Base-by-base conservation (phyloP, 2,888 invertebrate genomes). In the Lasioglossum lativentre region DNA sequence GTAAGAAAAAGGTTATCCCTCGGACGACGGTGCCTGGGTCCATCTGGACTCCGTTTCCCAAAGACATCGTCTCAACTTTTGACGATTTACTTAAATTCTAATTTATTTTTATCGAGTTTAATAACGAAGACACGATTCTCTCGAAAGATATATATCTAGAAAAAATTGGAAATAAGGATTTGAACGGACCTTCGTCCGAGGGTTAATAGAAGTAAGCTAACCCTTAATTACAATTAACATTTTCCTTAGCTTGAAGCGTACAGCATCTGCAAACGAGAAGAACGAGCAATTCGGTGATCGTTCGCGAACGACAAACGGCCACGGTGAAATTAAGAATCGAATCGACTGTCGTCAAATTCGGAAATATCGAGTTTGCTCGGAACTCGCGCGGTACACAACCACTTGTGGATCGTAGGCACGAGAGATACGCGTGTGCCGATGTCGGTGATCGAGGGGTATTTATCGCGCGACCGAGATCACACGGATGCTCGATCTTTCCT, bases 381-480 rank as follows among this genome's bases (percentile, higher is more conserved):
- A 52, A 78, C 80, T 76, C 78, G 75, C 86, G 83, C 66, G 38
- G 68, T 83, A 79, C 72, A 90, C 92, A 93, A 94, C 94, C 94
- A 94, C 94, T 94, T 94, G 94, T 94, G 93, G 94, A 93, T 93
- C 88, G 78, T 47, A 73, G 76, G 75, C 83, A 82, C 78, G 80
- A 74, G 78, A 73, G 75, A 78, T 30, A 45, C 78, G 78, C 79
- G 78, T 71, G 38, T 74, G 23, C 77, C n/a, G 74, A 72, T 72
- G 73, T 87, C 78, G 77, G 30, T 40, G 89, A 78, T 71, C 72
- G 73, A 66, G 72, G 79, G 79, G 27, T 45, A 47, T 75, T 30
- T 63, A n/a, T 73, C 45, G 73, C 34, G 40, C 14, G n/a, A 23
- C 27, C 40, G 23, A 12, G 23, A 12, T 47, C 47, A 38, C 12